phyloP scores from a whole-genome alignment of 2,113 vertebrate species.

The Coryphaenoides rupestris region DNA sequence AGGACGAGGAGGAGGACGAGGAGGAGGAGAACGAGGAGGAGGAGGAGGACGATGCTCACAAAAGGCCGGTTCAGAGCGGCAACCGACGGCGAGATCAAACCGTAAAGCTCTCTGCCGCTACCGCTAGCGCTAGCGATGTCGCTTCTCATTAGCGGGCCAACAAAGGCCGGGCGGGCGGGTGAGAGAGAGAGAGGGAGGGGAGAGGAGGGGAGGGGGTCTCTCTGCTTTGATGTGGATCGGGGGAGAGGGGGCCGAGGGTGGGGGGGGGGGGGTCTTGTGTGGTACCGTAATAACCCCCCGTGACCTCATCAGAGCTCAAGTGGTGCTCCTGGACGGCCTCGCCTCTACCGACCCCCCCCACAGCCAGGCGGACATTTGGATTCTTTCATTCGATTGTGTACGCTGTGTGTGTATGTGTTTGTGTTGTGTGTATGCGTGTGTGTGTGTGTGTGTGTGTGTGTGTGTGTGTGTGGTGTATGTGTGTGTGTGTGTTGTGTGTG shows the following conservation, averaged over 20 bases:
- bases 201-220: constrained; percentile 11
- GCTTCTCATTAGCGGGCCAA: constrained; percentile 60
- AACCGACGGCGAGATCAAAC: constrained; percentile 37
- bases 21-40: too few relatives aligned
- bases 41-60: too few relatives aligned
- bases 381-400: too few relatives aligned
- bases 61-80: too few relatives aligned
- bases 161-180: constrained; percentile 47
- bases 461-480: too few relatives aligned
- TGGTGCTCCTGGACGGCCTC: constrained; percentile 53
- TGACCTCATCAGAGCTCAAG: constrained; percentile 64
- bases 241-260: constrained; percentile 33
- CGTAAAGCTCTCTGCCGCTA: background rate
- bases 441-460: too few relatives aligned
- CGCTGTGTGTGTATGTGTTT: too few relatives aligned
- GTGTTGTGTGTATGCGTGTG: too few relatives aligned
- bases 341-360: constrained; percentile 49
- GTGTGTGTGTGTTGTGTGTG: background rate
- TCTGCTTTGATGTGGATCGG: constrained; percentile 68
- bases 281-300: constrained; percentile 65
- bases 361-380: background rate
- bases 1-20: too few relatives aligned
- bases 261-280: constrained; percentile 33
- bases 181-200: constrained; percentile 45
- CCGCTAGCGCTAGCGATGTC: constrained; percentile 30